Evolutionary conservation across 2,113 vertebrate species (phyloP).

Genomic region (Mus spicilegus): DNA sequence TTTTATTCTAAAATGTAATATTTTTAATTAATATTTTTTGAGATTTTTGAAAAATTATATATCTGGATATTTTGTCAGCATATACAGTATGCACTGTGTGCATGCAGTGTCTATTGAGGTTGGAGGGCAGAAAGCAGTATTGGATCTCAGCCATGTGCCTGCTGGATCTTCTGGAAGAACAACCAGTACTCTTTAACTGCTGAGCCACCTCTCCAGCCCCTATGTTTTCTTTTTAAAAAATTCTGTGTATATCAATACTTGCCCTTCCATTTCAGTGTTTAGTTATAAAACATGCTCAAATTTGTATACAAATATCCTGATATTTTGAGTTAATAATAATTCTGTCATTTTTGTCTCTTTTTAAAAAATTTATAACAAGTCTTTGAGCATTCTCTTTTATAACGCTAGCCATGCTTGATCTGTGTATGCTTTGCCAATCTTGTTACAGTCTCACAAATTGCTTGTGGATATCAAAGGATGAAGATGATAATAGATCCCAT

Average conservation of each 20-base stretch:
- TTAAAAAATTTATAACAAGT: not conserved
- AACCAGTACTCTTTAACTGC: not conserved
- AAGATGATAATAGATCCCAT: not conserved
- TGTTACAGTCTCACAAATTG: not conserved
- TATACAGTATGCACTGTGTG: not conserved
- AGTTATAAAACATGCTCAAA: conserved; percentile 50
- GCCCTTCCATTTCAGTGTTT: not conserved
- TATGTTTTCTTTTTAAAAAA: not conserved
- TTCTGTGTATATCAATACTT: not conserved
- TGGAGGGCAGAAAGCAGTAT: not conserved
- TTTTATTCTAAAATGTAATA: conserved; percentile 41
- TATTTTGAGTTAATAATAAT: conserved; percentile 20
- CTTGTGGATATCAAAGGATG: not conserved
- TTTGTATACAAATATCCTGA: not conserved
- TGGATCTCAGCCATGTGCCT: not conserved
- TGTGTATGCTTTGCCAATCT: conserved; percentile 39
- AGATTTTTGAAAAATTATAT: not conserved
- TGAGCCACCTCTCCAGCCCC: not conserved
- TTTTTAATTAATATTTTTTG: not conserved
- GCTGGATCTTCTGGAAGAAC: not conserved
- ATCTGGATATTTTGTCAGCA: not conserved
- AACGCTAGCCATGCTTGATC: not conserved
- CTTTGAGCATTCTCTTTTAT: conserved; percentile 29
- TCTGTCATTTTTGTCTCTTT: not conserved
- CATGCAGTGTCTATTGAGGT: not conserved